Conservation (phyloP, 2,113 vertebrate species). For the Dipodomys ordii region DNA sequence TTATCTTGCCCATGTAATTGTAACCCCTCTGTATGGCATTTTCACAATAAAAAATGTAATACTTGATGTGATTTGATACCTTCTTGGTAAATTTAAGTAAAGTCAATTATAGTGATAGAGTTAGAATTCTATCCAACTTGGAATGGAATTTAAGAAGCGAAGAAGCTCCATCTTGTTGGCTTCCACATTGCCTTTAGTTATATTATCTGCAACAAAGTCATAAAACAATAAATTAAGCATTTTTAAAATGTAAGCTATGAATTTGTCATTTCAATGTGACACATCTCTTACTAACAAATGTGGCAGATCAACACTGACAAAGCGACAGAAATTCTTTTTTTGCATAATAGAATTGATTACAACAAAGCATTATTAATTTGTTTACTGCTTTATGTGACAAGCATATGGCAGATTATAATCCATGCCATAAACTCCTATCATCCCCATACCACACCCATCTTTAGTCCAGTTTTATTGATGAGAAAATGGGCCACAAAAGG, state of each 20-base stretch:
- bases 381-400: background rate
- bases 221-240: background rate
- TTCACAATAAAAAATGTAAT: background rate
- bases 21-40: no score
- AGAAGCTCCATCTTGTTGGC: background rate
- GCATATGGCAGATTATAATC: background rate
- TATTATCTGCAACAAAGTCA: background rate
- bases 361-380: background rate
- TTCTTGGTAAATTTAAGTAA: conserved; percentile 1
- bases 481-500: background rate
- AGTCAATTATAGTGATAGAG: background rate
- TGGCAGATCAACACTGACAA: background rate
- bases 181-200: background rate
- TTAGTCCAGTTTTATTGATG: background rate
- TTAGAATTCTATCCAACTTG: background rate
- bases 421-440: background rate
- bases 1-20: no score
- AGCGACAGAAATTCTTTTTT: background rate
- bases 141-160: background rate
- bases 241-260: background rate
- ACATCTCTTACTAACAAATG: background rate
- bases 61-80: background rate
- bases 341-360: background rate
- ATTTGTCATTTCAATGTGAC: background rate
- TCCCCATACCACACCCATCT: background rate